Percentiles rank a stretch among this genome's conserved stretches.
These are phyloP conservation scores for Hylyphantes graminicola DNA, from an alignment of 1,140 invertebrate genomes.

Conservation along the genomic window DNA sequence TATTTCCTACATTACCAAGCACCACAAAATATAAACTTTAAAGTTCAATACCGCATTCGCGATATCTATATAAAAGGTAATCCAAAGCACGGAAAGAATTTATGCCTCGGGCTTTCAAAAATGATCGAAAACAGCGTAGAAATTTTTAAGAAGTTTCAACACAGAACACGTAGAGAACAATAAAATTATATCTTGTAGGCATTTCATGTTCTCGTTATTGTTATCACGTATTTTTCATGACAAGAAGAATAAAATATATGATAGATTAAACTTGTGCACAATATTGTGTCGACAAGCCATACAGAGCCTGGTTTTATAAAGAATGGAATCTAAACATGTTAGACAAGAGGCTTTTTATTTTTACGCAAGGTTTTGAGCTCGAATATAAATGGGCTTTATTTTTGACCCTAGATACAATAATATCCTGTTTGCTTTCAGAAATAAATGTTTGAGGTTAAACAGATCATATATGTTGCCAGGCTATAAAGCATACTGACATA, in stretches of 20 bases:
- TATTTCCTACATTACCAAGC: too few species aligned
- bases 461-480: too few species aligned
- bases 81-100: too few species aligned
- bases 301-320: conserved; percentile 8
- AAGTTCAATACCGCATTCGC: too few species aligned
- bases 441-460: too few species aligned
- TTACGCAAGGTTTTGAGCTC: too few species aligned
- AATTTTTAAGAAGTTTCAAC: conserved; percentile 25
- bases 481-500: too few species aligned
- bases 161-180: conserved; percentile 38
- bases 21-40: too few species aligned
- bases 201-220: conserved; percentile 33
- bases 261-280: conserved; percentile 24
- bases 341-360: conserved; percentile 7
- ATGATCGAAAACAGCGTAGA: conserved; percentile 3
- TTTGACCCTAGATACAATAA: too few species aligned
- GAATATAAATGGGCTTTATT: too few species aligned
- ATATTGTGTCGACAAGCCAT: conserved; percentile 22
- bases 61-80: too few species aligned
- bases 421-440: too few species aligned
- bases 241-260: conserved; percentile 42
- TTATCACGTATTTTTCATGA: conserved; percentile 43
- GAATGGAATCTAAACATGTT: conserved; percentile 4
- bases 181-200: conserved; percentile 45
- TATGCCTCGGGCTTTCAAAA: conserved; percentile 19